Percentiles rank a stretch among this genome's conserved stretches.
Evolutionary conservation across 2,113 vertebrate species (phyloP).

Genomic region (Phocoena sinus): DNA sequence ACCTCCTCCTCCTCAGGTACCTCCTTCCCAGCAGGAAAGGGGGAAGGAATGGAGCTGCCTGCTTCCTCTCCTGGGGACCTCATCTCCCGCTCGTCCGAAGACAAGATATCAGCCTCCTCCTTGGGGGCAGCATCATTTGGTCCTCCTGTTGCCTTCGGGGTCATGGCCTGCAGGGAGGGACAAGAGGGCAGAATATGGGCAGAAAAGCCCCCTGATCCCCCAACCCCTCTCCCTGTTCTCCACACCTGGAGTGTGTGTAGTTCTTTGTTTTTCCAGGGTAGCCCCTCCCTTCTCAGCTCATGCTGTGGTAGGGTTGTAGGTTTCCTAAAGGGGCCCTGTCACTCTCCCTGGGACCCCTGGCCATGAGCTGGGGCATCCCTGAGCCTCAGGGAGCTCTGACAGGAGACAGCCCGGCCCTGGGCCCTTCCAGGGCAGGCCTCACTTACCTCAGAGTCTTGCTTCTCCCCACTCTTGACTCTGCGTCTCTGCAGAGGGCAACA

Average conservation of each 20-base stretch:
- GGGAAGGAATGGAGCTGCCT: background rate
- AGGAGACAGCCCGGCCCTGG: background rate
- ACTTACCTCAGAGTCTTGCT: background rate
- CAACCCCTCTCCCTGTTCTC: background rate
- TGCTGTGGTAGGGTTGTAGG: background rate
- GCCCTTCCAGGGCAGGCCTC: background rate
- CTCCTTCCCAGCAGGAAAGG: background rate
- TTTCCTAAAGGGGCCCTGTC: background rate
- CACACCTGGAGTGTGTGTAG: fast-evolving
- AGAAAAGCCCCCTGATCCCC: background rate
- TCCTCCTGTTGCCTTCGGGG: background rate
- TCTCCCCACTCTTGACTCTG: background rate
- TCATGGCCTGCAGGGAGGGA: background rate
- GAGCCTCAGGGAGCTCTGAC: background rate
- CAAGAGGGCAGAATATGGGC: background rate
- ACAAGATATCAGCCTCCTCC: background rate
- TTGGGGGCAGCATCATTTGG: background rate
- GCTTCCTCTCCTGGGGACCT: background rate
- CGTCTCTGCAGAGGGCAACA: background rate
- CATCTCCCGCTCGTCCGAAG: background rate
- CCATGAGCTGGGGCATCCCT: too few relatives aligned
- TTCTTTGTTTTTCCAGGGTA: background rate
- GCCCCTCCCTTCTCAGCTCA: background rate
- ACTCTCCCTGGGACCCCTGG: background rate
- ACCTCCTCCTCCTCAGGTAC: background rate